Evolutionary conservation across 2,888 invertebrate genomes (phyloP).

Genomic region (Leucophenga montana): DNA sequence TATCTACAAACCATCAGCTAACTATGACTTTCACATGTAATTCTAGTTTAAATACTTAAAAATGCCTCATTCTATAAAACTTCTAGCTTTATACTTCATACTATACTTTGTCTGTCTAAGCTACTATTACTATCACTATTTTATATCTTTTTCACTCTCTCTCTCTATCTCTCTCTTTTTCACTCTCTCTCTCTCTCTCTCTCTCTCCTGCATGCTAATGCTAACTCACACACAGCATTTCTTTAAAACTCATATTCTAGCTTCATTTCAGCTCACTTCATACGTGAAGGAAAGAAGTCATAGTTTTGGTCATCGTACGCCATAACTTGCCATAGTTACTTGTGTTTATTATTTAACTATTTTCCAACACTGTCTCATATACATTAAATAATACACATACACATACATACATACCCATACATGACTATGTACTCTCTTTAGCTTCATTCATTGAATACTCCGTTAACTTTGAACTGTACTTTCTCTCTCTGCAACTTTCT

Average conservation of each 20-base stretch:
- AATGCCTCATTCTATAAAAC: conserved; percentile 53
- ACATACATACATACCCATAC: conserved; percentile 36
- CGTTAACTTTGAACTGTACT: conserved; percentile 34
- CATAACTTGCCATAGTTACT: conserved; percentile 72
- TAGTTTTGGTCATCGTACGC: conserved; percentile 69
- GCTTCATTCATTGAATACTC: conserved; percentile 38
- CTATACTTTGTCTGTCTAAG: conserved; percentile 38
- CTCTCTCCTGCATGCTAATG: conserved; percentile 20
- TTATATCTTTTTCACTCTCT: conserved; percentile 30
- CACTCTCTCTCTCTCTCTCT: conserved; percentile 32
- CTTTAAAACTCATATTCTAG: background rate
- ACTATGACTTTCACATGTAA: conserved; percentile 58
- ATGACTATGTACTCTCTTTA: conserved; percentile 57
- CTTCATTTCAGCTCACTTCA: background rate
- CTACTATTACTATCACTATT: conserved; percentile 29
- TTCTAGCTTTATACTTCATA: conserved; percentile 24
- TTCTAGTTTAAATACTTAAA: conserved; percentile 67
- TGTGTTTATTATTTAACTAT: conserved; percentile 2
- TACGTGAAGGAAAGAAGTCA: conserved; percentile 49
- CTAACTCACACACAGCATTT: conserved; percentile 17
- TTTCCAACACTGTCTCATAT: conserved; percentile 41
- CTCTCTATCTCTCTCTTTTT: conserved; percentile 32
- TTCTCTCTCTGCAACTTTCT: conserved; percentile 38
- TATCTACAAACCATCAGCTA: conserved; percentile 26
- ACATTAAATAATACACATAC: too few species aligned